Evolutionary conservation across 2,113 vertebrate genomes (phyloP).

Genomic region (Rhabdornis inornatus): DNA sequence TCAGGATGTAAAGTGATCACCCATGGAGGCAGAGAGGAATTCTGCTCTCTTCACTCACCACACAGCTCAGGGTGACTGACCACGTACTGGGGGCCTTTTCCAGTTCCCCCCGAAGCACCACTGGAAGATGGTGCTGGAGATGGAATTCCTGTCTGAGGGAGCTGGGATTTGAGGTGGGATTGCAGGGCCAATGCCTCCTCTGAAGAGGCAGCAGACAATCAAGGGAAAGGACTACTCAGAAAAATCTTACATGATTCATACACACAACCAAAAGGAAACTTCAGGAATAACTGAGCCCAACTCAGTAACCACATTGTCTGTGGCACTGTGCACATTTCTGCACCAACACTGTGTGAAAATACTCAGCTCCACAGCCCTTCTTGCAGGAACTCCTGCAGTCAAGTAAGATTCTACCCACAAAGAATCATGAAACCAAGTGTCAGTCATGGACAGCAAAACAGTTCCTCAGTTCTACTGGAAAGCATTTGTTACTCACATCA

Average conservation of each 20-base stretch:
- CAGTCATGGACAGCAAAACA: neutral
- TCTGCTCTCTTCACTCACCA: neutral
- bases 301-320: neutral
- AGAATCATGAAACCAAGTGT: neutral
- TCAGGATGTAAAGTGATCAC: conserved; percentile 31
- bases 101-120: neutral
- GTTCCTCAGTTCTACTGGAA: neutral
- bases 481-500: neutral
- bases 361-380: neutral
- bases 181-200: neutral
- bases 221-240: neutral
- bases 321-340: neutral
- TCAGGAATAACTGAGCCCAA: neutral
- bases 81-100: neutral
- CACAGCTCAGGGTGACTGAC: neutral
- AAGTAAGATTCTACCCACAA: neutral
- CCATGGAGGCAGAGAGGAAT: neutral
- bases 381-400: neutral
- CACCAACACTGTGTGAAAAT: neutral
- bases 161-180: neutral
- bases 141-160: neutral
- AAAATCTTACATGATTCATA: neutral
- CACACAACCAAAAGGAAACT: neutral
- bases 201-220: neutral
- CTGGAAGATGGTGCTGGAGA: neutral